Base-by-base conservation (phyloP, 2,888 invertebrate genomes). In the Heliconius ismenius region DNA sequence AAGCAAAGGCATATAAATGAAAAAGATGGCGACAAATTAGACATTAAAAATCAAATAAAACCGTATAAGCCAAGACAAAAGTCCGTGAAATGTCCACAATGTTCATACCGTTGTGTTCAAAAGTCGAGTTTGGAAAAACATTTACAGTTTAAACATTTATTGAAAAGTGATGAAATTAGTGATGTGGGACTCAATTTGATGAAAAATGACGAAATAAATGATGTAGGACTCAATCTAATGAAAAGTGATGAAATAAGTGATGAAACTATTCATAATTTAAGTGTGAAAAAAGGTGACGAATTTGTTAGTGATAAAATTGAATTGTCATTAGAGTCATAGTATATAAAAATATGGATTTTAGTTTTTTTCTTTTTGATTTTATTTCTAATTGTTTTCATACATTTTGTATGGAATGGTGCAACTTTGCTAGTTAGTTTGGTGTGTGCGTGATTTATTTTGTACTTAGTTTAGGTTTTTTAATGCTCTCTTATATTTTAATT, bases 121-220 rank as follows among this genome's bases (percentile, higher is more conserved):
- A 93, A 93, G 62, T 88, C 91, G 0, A 93, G 94, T 77, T 86
- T 94, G 83, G 92, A 91, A n/a, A 94, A 94, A 81, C 94, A 94
- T 84, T 80, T 91, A 74, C 89, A 91, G 73, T 92, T 90, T 15
- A 94, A 94, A 79, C 94, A 94, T 74, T 83, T 83, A 3, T 88
- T 75, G 69, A 74, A 76, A 49, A 78, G 77, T 72, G 76, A 76
- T 28, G 74, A 64, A 4, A 64, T 69, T 32, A 26, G 43, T 54
- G 69, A 78, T 54, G 69, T 54, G 54, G 24, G 81, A 80, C 39
- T 82, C 28, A 79, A 76, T 62, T 73, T 80, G 49, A 78, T 78
- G 77, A 79, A 81, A 54, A 75, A 77, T 73, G 79, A 79, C 65
- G 60, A 74, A 18, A 18, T 26, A 2, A 74, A 78, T 79, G 81